Conservation (phyloP, 2,888 invertebrate genomes). For the Rhopalosiphum nymphaeae region DNA sequence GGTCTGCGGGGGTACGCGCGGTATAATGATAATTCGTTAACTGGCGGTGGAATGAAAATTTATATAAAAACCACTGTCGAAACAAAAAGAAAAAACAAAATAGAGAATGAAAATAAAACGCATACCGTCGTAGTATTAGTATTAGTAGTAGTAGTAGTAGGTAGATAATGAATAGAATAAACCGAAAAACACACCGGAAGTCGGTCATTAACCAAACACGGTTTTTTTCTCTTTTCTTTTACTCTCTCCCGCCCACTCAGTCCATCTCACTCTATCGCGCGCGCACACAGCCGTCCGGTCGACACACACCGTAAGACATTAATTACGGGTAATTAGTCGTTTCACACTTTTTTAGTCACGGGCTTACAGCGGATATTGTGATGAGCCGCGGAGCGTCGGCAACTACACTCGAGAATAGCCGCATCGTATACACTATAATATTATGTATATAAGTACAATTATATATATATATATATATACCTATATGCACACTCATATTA, state of each 20-base stretch:
- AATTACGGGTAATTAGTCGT: constrained; percentile 67
- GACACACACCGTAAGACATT: constrained; percentile 60
- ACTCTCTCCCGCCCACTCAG: not conserved
- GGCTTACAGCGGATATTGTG: constrained; percentile 60
- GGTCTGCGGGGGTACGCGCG: constrained; percentile 9
- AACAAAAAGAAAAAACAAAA: constrained; percentile 46
- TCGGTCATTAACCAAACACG: constrained; percentile 65
- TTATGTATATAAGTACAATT: too few species aligned
- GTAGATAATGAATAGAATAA: constrained; percentile 28
- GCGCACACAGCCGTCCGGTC: constrained; percentile 29
- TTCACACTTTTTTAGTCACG: constrained; percentile 67
- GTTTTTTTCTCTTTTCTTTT: not conserved
- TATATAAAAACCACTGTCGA: constrained; percentile 9
- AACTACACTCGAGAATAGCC: constrained; percentile 3
- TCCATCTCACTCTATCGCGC: not conserved
- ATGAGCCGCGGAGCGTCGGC: constrained; percentile 50
- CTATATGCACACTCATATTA: not conserved
- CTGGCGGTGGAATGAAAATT: not conserved
- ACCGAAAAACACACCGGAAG: constrained; percentile 66
- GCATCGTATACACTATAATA: not conserved
- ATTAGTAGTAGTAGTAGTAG: not conserved
- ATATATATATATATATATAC: not conserved
- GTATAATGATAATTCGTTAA: constrained; percentile 36
- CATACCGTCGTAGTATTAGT: not conserved
- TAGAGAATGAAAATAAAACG: constrained; percentile 7